These are phyloP conservation scores for Clarias platycephalus DNA, from an alignment of 2,797 vertebrate genomes.

Conservation along the genomic window DNA sequence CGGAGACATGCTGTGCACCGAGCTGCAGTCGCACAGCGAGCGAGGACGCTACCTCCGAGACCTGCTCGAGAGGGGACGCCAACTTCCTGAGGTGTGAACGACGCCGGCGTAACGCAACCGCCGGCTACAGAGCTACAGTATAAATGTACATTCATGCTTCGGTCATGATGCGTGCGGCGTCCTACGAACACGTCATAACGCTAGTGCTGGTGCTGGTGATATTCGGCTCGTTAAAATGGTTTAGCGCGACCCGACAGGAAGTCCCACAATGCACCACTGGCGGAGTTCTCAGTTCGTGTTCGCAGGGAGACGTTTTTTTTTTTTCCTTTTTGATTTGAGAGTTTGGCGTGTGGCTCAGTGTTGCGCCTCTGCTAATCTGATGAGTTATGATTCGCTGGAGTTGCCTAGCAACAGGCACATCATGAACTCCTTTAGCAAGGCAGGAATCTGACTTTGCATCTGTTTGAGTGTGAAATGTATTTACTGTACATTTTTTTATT, in stretches of 20 bases:
- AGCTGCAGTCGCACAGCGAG: slow-evolving; percentile 78
- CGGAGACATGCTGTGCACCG: slow-evolving; percentile 78
- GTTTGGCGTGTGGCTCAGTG: background rate
- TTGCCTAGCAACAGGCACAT: slow-evolving; percentile 67
- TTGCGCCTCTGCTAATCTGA: slow-evolving; percentile 37
- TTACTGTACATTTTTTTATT: too few species aligned
- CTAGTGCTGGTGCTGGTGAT: too few species aligned
- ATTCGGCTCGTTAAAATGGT: background rate
- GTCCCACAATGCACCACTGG: background rate
- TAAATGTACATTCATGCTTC: too few species aligned
- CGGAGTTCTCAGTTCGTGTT: background rate
- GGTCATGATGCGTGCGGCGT: background rate
- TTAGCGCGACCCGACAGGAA: background rate
- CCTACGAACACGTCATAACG: background rate
- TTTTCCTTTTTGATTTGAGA: background rate
- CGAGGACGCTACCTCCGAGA: slow-evolving; percentile 84
- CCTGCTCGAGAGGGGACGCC: slow-evolving; percentile 79
- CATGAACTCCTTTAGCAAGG: slow-evolving; percentile 48
- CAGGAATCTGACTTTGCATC: slow-evolving; percentile 35
- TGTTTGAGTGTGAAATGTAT: background rate
- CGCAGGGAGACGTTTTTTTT: background rate
- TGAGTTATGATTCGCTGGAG: slow-evolving; percentile 58
- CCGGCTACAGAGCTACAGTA: too few species aligned
- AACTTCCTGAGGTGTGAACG: slow-evolving; percentile 79
- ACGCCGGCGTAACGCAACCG: background rate